A percentile compares a stretch with the other conserved stretches of the same genome.
Conservation (phyloP, 2,797 vertebrate species). For the Fringilla coelebs region DNA sequence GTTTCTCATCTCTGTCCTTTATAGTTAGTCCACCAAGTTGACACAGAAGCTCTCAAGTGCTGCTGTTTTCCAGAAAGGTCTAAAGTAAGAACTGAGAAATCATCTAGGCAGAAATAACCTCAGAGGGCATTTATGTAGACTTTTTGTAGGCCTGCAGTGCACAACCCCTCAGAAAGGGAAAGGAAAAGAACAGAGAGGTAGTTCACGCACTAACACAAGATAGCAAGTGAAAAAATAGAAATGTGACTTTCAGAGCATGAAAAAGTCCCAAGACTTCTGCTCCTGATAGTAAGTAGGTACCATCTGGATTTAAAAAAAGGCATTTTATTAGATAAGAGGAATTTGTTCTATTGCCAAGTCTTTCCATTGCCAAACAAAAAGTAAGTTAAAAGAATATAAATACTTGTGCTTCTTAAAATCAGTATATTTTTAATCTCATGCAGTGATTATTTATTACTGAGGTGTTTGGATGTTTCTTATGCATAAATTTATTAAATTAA, state of each 20-base stretch:
- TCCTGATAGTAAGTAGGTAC: background rate
- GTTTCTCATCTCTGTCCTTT: background rate
- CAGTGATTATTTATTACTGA: background rate
- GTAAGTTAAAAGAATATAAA: background rate
- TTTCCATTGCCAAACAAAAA: background rate
- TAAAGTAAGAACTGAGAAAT: background rate
- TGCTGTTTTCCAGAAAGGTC: background rate
- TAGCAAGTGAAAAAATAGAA: background rate
- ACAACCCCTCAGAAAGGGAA: background rate
- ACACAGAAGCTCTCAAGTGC: background rate
- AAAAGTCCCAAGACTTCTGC: background rate
- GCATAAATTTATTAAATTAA: background rate
- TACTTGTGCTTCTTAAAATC: background rate
- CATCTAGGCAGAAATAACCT: background rate
- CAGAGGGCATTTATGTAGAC: background rate
- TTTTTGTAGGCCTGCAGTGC: background rate
- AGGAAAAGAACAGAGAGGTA: background rate
- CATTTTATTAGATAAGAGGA: background rate
- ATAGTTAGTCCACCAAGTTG: background rate
- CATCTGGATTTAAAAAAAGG: accelerated
- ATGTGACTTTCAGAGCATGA: background rate
- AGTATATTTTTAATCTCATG: background rate
- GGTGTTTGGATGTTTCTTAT: background rate
- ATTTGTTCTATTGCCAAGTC: background rate
- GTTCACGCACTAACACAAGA: background rate